Evolutionary conservation across 2,797 vertebrate genomes (phyloP).

Genomic region (Eremophila alpestris): DNA sequence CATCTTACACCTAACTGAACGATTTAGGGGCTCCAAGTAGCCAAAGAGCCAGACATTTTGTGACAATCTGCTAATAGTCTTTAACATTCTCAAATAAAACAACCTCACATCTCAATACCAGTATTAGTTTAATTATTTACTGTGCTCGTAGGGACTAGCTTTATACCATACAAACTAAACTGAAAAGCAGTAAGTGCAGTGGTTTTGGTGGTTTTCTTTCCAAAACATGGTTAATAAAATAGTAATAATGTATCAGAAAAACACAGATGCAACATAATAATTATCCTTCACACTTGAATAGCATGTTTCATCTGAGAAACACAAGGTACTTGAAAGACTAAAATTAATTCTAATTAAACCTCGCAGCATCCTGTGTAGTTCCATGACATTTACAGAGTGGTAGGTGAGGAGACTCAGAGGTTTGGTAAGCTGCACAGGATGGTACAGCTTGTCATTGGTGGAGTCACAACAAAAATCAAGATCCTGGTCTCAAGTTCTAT

Average conservation of each 20-base stretch:
- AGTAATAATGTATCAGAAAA: conserved; percentile 59
- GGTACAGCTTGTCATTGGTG: neutral
- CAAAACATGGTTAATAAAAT: conserved; percentile 42
- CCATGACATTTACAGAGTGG: neutral
- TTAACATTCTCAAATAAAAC: conserved; percentile 19
- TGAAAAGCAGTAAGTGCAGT: neutral
- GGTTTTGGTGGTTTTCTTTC: neutral
- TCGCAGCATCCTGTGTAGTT: conserved; percentile 29
- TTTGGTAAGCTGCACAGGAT: neutral
- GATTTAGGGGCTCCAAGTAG: neutral
- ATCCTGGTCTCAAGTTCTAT: neutral
- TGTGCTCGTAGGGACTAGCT: conserved; percentile 8
- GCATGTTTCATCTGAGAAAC: conserved; percentile 54
- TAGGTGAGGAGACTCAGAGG: conserved; percentile 8
- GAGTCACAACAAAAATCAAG: neutral
- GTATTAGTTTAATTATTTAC: conserved; percentile 45
- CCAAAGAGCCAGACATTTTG: neutral
- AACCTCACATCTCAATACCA: neutral
- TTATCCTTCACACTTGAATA: conserved; percentile 52
- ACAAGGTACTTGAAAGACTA: conserved; percentile 47
- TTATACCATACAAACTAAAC: conserved; percentile 11
- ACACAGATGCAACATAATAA: conserved; percentile 49
- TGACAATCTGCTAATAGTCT: conserved; percentile 3
- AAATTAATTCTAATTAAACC: conserved; percentile 68
- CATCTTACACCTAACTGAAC: neutral